Conservation (phyloP, 2,888 invertebrate genomes). For the Alloscopus bannaensis region DNA sequence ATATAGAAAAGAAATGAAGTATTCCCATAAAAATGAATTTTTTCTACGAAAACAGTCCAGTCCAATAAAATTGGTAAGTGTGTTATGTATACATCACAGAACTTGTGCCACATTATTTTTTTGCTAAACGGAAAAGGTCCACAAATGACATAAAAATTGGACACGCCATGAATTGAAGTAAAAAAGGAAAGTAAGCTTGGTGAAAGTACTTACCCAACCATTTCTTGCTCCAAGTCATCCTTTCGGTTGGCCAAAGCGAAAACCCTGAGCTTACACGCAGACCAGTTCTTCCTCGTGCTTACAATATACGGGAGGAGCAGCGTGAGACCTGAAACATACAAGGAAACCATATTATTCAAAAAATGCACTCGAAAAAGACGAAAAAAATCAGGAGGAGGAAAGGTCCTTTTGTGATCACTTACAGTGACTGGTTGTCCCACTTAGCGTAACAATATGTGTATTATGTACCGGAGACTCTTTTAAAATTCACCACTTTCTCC, state of each 20-base stretch:
- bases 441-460: neutral
- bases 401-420: conserved; percentile 11
- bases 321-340: conserved; percentile 79
- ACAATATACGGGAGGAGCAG: conserved; percentile 91
- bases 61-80: no score
- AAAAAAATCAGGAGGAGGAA: conserved; percentile 5
- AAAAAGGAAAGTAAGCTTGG: conserved; percentile 5
- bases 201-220: conserved; percentile 84
- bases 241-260: conserved; percentile 89
- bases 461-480: no score
- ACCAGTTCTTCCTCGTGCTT: conserved; percentile 86
- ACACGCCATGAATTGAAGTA: no score
- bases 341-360: conserved; percentile 24
- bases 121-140: neutral
- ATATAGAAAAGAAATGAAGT: no score
- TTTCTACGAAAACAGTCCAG: neutral
- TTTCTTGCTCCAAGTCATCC: conserved; percentile 86
- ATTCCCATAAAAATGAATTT: no score
- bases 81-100: no score
- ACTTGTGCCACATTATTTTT: no score
- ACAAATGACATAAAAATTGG: conserved; percentile 8
- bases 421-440: neutral
- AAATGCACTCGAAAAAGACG: neutral
- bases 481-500: no score
- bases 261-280: conserved; percentile 85